Evolutionary conservation across 2,888 invertebrate species (phyloP).

Genomic region (Netelia virgata): DNA sequence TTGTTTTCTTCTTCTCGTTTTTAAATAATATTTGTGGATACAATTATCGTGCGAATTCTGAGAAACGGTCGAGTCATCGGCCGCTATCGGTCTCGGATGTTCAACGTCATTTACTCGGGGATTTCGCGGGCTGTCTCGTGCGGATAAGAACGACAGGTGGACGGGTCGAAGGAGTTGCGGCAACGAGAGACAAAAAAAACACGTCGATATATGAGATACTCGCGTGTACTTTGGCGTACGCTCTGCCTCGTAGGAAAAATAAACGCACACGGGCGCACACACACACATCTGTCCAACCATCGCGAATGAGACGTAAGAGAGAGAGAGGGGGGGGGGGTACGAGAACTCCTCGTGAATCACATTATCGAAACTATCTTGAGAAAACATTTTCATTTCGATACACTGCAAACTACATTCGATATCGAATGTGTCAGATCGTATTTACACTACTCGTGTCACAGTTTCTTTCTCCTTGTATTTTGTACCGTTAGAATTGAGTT

Average conservation of each 20-base stretch:
- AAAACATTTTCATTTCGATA: constrained; percentile 37
- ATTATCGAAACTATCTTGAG: constrained; percentile 48
- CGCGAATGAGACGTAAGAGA: constrained; percentile 37
- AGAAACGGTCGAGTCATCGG: constrained; percentile 53
- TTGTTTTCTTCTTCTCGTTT: background rate
- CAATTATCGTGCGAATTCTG: background rate
- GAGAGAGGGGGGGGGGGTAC: background rate
- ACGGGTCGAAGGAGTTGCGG: constrained; percentile 35
- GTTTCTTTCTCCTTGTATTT: background rate
- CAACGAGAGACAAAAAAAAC: constrained; percentile 1
- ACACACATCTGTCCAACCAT: constrained; percentile 42
- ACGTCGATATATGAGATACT: constrained; percentile 35
- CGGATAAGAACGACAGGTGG: constrained; percentile 56
- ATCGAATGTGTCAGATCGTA: constrained; percentile 28
- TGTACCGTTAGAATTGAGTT: background rate
- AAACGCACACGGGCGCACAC: constrained; percentile 8
- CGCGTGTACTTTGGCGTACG: constrained; percentile 15
- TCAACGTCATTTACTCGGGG: constrained; percentile 43
- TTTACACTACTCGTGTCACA: constrained; percentile 26
- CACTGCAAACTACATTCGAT: constrained; percentile 27
- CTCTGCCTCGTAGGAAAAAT: constrained; percentile 4
- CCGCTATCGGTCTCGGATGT: constrained; percentile 27
- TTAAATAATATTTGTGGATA: background rate
- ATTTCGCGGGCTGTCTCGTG: constrained; percentile 48
- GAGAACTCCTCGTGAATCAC: constrained; percentile 10